Conservation (phyloP, 2,888 invertebrate species). For the Andrena flavipes region DNA sequence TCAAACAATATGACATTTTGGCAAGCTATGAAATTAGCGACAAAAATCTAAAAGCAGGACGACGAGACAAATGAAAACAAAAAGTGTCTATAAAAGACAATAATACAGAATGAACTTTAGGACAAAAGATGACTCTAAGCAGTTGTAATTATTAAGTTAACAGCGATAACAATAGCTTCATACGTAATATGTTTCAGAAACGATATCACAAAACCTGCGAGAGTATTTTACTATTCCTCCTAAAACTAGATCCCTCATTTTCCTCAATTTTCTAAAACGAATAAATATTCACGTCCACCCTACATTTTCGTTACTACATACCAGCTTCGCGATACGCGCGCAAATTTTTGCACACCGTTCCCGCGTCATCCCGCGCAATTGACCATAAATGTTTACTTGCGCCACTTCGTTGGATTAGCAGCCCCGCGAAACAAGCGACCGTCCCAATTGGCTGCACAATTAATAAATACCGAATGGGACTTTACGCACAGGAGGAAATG, state of each 20-base stretch:
- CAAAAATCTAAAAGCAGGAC: no score
- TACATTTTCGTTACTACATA: no score
- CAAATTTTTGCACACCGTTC: not conserved
- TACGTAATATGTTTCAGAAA: no score
- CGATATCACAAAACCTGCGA: no score
- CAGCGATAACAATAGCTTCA: no score
- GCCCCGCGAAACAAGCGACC: conserved; percentile 3
- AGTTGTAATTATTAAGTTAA: no score
- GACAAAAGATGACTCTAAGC: no score
- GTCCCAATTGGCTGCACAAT: conserved; percentile 10
- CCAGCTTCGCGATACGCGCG: not conserved
- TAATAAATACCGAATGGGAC: conserved; percentile 34
- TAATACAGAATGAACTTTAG: no score
- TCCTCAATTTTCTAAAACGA: not conserved
- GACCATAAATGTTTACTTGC: not conserved
- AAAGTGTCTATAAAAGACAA: no score
- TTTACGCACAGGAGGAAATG: conserved; percentile 4
- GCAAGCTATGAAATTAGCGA: no score
- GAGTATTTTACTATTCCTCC: not conserved
- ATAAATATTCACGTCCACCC: not conserved
- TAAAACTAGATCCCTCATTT: not conserved
- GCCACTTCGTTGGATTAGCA: not conserved
- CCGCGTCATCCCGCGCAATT: not conserved
- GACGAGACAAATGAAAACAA: no score
- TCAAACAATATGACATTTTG: no score